Conservation (phyloP, 1,140 invertebrate genomes). For the Psix sp. region DNA sequence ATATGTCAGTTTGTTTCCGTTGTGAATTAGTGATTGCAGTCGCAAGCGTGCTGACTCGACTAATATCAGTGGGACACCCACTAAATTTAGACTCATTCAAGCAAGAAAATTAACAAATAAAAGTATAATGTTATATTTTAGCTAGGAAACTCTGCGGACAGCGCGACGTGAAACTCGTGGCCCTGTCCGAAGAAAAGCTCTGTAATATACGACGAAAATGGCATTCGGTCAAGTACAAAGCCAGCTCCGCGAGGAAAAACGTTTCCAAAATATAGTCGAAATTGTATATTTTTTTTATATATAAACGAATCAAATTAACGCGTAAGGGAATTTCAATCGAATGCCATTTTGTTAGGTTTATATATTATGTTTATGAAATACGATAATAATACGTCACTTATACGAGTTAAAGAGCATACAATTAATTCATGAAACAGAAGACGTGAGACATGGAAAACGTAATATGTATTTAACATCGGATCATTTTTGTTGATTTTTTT, state of each 20-base stretch:
- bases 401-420: constrained; percentile 55
- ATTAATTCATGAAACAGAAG: constrained; percentile 31
- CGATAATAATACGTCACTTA: constrained; percentile 71
- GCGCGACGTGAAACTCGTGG: constrained; percentile 63
- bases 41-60: constrained; percentile 65
- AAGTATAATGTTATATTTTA: constrained; percentile 71
- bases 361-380: constrained; percentile 61
- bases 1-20: constrained; percentile 10
- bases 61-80: constrained; percentile 66
- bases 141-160: constrained; percentile 67
- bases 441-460: constrained; percentile 43
- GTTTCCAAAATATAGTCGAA: constrained; percentile 75
- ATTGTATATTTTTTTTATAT: constrained; percentile 79
- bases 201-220: constrained; percentile 75
- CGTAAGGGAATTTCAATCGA: constrained; percentile 73
- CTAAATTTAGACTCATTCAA: constrained; percentile 63
- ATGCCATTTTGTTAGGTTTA: constrained; percentile 76
- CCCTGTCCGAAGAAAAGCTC: constrained; percentile 63
- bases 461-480: no score
- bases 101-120: constrained; percentile 49
- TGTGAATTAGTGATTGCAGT: constrained; percentile 13
- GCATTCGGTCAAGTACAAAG: constrained; percentile 78
- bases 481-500: no score
- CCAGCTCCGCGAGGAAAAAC: constrained; percentile 68
- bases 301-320: constrained; percentile 69